A percentile compares a stretch with the other conserved stretches of the same genome.
These are phyloP conservation scores for Virgularia gustaviana DNA, from an alignment of 92 coral and sea anemone species.

Conservation along the genomic window DNA sequence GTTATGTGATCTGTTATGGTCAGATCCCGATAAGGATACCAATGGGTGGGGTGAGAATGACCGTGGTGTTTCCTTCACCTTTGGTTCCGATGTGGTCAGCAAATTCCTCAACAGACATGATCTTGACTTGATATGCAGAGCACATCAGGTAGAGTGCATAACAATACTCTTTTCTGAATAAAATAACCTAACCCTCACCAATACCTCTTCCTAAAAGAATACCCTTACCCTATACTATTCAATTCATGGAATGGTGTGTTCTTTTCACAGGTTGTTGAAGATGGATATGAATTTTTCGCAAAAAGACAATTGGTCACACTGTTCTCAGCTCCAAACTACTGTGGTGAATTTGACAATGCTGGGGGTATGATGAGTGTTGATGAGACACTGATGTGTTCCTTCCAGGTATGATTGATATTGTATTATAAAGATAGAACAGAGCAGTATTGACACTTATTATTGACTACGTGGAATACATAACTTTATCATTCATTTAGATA, in stretches of 20 bases:
- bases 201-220: too few relatives aligned
- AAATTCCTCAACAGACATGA: constrained; percentile 96
- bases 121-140: constrained; percentile 94
- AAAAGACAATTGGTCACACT: constrained; percentile 92
- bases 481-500: constrained; percentile 49
- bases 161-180: neutral
- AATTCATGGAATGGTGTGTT: too few relatives aligned
- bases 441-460: neutral
- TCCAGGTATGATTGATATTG: constrained; percentile 66
- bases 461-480: neutral
- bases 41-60: constrained; percentile 99
- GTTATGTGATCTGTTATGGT: constrained; percentile 93
- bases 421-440: too few relatives aligned
- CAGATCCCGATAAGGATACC: constrained; percentile 97
- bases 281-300: constrained; percentile 99
- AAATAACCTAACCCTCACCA: neutral
- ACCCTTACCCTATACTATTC: neutral
- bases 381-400: constrained; percentile 96
- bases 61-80: constrained; percentile 93
- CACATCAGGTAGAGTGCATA: constrained; percentile 74
- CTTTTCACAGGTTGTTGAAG: constrained; percentile 81
- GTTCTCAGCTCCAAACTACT: constrained; percentile 98
- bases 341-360: constrained; percentile 97
- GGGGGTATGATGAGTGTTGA: constrained; percentile 99
- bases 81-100: constrained; percentile 98